phyloP scores from a whole-genome alignment of 2,797 vertebrate genomes.

The Halcyon leucocephala region DNA sequence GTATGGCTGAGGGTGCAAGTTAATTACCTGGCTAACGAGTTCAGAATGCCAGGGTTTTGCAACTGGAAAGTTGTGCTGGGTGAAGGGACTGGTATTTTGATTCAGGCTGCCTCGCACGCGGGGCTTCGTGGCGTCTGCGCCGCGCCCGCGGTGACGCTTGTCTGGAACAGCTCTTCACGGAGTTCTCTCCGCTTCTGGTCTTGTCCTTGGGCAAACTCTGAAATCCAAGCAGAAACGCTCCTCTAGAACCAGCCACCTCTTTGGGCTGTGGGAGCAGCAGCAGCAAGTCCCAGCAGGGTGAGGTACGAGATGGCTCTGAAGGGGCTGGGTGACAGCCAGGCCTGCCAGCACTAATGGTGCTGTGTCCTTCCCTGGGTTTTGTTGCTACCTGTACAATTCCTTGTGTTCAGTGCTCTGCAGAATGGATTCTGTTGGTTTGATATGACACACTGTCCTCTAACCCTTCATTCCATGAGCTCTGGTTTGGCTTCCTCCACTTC shows the following conservation, averaged over 20 bases:
- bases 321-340: background rate
- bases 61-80: background rate
- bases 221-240: background rate
- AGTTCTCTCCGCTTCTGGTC: background rate
- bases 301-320: rapidly evolving
- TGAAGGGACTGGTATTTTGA: background rate
- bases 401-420: background rate
- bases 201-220: rapidly evolving
- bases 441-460: background rate
- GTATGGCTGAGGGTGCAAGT: background rate
- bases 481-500: background rate
- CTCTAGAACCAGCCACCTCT: background rate
- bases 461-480: background rate
- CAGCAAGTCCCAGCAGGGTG: rapidly evolving
- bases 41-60: background rate
- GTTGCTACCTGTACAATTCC: background rate
- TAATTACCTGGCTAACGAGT: background rate
- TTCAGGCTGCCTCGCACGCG: rapidly evolving
- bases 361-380: background rate
- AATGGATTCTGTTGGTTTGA: background rate
- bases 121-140: background rate
- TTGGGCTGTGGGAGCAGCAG: background rate
- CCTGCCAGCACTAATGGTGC: background rate
- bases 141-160: rapidly evolving
- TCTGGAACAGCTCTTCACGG: background rate